Conservation (phyloP, 2,888 invertebrate species). For the Azorinus chamasolen region DNA sequence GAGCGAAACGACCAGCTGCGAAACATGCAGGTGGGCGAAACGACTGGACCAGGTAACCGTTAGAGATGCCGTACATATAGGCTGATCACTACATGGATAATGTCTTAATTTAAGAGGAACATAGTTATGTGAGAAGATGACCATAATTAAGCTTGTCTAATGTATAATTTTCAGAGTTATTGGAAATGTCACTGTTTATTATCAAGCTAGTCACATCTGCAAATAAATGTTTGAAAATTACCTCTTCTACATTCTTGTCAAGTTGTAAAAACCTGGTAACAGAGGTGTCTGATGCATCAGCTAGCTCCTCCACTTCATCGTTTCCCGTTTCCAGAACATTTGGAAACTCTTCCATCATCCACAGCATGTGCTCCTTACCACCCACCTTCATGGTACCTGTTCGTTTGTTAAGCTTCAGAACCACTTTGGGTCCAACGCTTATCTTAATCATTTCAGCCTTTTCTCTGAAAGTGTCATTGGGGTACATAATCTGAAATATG, state of each 20-base stretch:
- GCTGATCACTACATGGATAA: no score
- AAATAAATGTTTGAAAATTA: no score
- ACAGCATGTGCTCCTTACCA: slow-evolving; percentile 81
- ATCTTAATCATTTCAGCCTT: slow-evolving; percentile 79
- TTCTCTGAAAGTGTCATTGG: slow-evolving; percentile 77
- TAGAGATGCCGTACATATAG: no score
- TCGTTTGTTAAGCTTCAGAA: slow-evolving; percentile 79
- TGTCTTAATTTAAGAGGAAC: no score
- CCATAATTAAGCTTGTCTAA: no score
- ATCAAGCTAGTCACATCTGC: no score
- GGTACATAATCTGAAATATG: slow-evolving; percentile 77
- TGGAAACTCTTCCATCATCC: slow-evolving; percentile 82
- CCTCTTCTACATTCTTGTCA: slow-evolving; percentile 82
- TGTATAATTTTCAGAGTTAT: no score
- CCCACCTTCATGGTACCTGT: slow-evolving; percentile 77
- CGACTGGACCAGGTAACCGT: no score
- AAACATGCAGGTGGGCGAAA: no score
- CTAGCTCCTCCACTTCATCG: slow-evolving; percentile 74
- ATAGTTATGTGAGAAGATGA: no score
- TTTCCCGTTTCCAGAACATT: slow-evolving; percentile 81
- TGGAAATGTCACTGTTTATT: no score
- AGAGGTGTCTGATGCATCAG: slow-evolving; percentile 77
- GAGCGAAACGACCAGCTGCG: no score
- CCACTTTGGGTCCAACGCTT: slow-evolving; percentile 75
- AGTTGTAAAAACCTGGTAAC: slow-evolving; percentile 81